These are phyloP conservation scores for Coreius guichenoti DNA, from an alignment of 2,797 vertebrate genomes.

Conservation along the genomic window DNA sequence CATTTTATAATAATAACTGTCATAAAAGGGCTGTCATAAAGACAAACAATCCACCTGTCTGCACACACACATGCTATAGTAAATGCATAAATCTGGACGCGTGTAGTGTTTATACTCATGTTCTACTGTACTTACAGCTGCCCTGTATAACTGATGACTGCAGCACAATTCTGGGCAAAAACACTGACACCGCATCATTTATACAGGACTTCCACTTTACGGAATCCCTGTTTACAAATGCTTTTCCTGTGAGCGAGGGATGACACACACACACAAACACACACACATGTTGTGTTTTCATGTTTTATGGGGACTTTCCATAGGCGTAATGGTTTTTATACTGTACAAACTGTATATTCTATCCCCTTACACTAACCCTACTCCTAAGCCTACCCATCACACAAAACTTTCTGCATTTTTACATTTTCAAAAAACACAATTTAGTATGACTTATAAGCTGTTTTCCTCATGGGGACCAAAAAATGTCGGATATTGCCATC, in stretches of 20 bases:
- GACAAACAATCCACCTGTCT: slow-evolving; percentile 59
- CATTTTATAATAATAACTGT: slow-evolving; percentile 58
- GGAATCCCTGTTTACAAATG: slow-evolving; percentile 40
- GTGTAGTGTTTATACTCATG: slow-evolving; percentile 46
- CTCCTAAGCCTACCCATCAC: too few relatives aligned
- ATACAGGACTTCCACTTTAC: slow-evolving; percentile 8
- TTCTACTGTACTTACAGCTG: slow-evolving; percentile 49
- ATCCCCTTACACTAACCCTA: too few relatives aligned
- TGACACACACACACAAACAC: not conserved
- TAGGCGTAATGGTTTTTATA: too few relatives aligned
- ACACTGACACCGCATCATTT: slow-evolving; percentile 45
- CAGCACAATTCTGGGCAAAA: slow-evolving; percentile 46
- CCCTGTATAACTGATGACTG: slow-evolving; percentile 56
- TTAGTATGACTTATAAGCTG: too few relatives aligned
- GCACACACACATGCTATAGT: slow-evolving; percentile 50
- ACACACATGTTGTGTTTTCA: not conserved
- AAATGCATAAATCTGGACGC: slow-evolving; percentile 57
- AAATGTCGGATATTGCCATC: too few relatives aligned
- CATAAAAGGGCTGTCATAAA: slow-evolving; percentile 60
- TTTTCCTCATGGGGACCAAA: too few relatives aligned
- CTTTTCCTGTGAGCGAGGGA: slow-evolving; percentile 25
- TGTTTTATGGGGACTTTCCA: too few relatives aligned
- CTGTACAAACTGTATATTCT: too few relatives aligned
- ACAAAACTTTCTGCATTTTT: too few relatives aligned
- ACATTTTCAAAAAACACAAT: too few relatives aligned